These are phyloP conservation scores for Pteria penguin DNA, from an alignment of 2,888 invertebrate genomes.

Conservation along the genomic window DNA sequence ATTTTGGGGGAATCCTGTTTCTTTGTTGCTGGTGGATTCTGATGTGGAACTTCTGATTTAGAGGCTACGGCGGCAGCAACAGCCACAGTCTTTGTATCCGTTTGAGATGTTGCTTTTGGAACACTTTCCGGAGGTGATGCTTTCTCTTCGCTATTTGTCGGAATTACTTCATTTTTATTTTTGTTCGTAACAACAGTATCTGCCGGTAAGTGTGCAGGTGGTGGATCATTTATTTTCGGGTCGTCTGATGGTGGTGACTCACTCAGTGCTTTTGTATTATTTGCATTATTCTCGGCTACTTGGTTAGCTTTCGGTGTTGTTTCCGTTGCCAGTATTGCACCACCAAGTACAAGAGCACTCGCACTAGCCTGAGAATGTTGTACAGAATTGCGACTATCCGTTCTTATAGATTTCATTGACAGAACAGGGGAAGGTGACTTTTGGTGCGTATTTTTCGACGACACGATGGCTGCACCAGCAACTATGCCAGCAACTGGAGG, in stretches of 20 bases:
- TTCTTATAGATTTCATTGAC: neutral
- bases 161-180: neutral
- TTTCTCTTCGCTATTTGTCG: neutral
- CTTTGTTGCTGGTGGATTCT: neutral
- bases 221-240: neutral
- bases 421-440: neutral
- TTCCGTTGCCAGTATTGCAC: neutral
- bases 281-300: neutral
- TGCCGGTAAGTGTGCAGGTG: neutral
- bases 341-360: neutral
- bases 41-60: neutral
- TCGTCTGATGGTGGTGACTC: neutral
- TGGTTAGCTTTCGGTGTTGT: neutral
- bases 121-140: neutral
- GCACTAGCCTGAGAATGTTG: conserved; percentile 1
- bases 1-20: neutral
- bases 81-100: neutral
- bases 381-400: too few relatives aligned
- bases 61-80: neutral
- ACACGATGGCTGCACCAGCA: neutral
- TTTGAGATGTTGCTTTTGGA: neutral
- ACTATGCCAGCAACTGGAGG: neutral
- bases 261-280: neutral
- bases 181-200: neutral
- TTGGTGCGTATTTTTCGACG: neutral